A percentile compares a stretch with the other conserved stretches of the same genome.
Conservation (phyloP, 2,888 invertebrate genomes). For the Nemotelus pantherinus region DNA sequence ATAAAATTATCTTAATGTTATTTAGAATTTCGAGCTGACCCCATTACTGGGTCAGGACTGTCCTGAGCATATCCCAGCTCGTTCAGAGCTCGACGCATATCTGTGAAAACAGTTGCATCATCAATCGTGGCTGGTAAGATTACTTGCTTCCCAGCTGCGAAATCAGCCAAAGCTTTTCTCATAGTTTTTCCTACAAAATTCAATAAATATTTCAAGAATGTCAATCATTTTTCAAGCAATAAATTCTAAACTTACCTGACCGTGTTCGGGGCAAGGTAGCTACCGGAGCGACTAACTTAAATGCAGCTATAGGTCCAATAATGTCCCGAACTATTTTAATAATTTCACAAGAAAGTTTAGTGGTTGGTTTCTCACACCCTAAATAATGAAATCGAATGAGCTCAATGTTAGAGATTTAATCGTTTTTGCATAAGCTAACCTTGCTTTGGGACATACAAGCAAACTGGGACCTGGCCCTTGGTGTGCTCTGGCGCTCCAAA, state of each 20-base stretch:
- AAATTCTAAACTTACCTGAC: conserved; percentile 72
- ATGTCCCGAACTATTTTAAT: conserved; percentile 63
- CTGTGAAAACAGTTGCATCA: conserved; percentile 82
- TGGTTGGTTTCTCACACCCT: conserved; percentile 52
- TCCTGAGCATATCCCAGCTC: conserved; percentile 78
- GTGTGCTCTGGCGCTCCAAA: conserved; percentile 89
- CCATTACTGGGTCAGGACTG: conserved; percentile 71
- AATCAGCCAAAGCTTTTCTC: conserved; percentile 83
- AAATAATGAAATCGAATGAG: background rate
- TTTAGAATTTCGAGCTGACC: conserved; percentile 36
- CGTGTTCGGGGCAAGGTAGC: conserved; percentile 86
- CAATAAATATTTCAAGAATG: background rate
- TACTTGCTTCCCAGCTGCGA: conserved; percentile 82
- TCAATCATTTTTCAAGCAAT: background rate
- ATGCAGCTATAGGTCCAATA: conserved; percentile 83
- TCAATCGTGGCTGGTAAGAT: conserved; percentile 88
- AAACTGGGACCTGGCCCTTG: conserved; percentile 91
- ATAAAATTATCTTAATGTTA: background rate
- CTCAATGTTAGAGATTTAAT: too few relatives aligned
- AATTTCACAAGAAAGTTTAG: conserved; percentile 62
- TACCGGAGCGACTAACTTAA: conserved; percentile 82
- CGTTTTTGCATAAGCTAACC: conserved; percentile 51
- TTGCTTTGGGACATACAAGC: conserved; percentile 81
- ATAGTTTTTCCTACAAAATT: conserved; percentile 65
- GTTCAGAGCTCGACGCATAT: conserved; percentile 79